These are phyloP conservation scores for Microdon myrmicae DNA, from an alignment of 2,888 invertebrate genomes.

Conservation along the genomic window DNA sequence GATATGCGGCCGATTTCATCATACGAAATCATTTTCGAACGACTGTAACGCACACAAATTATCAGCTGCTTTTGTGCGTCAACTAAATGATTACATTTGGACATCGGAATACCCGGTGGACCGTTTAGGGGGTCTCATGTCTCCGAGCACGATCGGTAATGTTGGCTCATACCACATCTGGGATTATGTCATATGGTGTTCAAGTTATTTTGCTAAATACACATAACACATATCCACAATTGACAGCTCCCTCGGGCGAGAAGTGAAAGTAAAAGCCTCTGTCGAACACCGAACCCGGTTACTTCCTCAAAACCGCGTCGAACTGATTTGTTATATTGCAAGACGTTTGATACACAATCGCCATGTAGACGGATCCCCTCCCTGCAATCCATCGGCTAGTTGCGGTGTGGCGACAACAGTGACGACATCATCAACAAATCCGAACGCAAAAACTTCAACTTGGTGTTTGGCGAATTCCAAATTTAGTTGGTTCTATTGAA, in stretches of 20 bases:
- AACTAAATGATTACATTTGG: conserved; percentile 49
- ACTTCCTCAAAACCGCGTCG: conserved; percentile 41
- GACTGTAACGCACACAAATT: conserved; percentile 52
- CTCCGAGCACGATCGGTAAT: not conserved
- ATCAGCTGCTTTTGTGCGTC: conserved; percentile 45
- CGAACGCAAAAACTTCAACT: conserved; percentile 41
- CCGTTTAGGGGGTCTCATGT: conserved; percentile 5
- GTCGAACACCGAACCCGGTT: conserved; percentile 13
- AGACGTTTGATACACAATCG: not conserved
- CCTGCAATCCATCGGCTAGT: conserved; percentile 12
- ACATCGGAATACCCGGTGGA: conserved; percentile 40
- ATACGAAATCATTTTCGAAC: conserved; percentile 47
- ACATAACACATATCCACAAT: conserved; percentile 27
- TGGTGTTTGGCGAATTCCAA: conserved; percentile 48
- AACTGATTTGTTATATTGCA: conserved; percentile 1
- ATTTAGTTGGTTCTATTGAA: conserved; percentile 49
- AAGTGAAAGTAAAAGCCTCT: conserved; percentile 51
- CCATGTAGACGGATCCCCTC: conserved; percentile 16
- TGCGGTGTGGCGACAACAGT: conserved; percentile 3
- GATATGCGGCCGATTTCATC: conserved; percentile 46
- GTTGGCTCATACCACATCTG: conserved; percentile 28
- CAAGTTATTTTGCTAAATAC: conserved; percentile 24
- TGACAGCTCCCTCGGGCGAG: conserved; percentile 50
- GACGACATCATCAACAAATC: conserved; percentile 32
- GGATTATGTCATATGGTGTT: conserved; percentile 48